Evolutionary conservation across 30 jellyfish, hydroid and myxozoan species (phyloP).

Genomic region (Rhopilema esculentum): DNA sequence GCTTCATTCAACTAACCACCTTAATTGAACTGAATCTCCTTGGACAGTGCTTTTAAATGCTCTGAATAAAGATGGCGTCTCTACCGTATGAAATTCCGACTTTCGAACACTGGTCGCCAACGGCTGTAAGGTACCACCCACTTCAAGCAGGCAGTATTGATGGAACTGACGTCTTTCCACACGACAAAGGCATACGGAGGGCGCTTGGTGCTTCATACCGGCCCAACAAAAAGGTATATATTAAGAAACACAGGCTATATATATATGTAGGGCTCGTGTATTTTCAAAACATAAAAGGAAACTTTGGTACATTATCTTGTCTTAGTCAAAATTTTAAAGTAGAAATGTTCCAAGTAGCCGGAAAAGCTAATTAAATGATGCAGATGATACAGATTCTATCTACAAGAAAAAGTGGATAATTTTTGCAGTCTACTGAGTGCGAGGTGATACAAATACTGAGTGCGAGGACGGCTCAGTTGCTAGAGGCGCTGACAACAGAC

Average conservation of each 20-base stretch:
- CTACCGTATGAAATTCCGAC: slow-evolving; percentile 90
- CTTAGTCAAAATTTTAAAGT: too few species aligned
- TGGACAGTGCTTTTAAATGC: background rate
- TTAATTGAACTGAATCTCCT: background rate
- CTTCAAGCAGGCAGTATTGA: slow-evolving; percentile 97
- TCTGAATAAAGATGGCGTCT: background rate
- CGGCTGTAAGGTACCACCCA: slow-evolving; percentile 87
- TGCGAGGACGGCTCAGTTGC: too few species aligned
- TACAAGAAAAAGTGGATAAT: too few species aligned
- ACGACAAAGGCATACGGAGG: slow-evolving; percentile 89
- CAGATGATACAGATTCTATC: too few species aligned
- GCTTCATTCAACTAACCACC: background rate
- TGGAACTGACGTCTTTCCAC: slow-evolving; percentile 96
- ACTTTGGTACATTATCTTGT: too few species aligned
- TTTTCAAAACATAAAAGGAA: background rate
- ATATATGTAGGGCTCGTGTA: background rate
- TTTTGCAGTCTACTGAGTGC: too few species aligned
- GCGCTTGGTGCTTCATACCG: slow-evolving; percentile 80
- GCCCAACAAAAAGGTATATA: slow-evolving; percentile 83
- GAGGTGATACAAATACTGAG: too few species aligned
- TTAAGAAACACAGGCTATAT: background rate
- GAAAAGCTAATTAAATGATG: too few species aligned
- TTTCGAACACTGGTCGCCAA: slow-evolving; percentile 80
- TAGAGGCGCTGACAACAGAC: too few species aligned
- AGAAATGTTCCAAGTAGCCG: too few species aligned